A percentile compares a stretch with the other conserved stretches of the same genome.
Conservation (phyloP, 2,113 vertebrate species). For the Apodemus sylvaticus region DNA sequence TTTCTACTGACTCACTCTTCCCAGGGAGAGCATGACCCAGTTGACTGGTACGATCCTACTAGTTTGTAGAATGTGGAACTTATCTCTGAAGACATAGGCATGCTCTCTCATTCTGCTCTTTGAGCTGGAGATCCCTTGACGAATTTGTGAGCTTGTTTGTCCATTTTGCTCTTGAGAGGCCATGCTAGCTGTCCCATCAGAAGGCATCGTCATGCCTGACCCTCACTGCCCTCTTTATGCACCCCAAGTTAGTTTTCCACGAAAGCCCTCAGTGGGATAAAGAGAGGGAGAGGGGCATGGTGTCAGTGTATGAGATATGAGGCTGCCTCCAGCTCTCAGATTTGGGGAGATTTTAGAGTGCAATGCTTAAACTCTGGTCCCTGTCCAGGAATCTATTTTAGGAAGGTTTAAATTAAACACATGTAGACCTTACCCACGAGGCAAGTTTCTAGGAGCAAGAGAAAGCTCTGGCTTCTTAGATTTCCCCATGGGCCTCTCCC, state of each 20-base stretch:
- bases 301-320: neutral
- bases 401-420: constrained; percentile 62
- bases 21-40: neutral
- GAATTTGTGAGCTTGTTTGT: neutral
- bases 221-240: rapidly evolving
- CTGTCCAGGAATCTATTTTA: constrained; percentile 56
- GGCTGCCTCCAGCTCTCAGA: neutral
- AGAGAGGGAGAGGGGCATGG: neutral
- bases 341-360: constrained; percentile 55
- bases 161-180: neutral
- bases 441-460: constrained; percentile 6
- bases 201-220: neutral
- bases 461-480: neutral
- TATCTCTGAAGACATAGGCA: neutral
- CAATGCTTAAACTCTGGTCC: neutral
- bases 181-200: rapidly evolving
- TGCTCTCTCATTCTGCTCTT: neutral
- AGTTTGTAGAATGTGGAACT: neutral
- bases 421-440: constrained; percentile 10
- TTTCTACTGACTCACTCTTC: neutral
- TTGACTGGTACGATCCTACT: neutral
- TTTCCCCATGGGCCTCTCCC: neutral
- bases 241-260: neutral
- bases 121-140: neutral
- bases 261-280: neutral